Evolutionary conservation across 1,140 invertebrate species (phyloP).

Genomic region (Megalonaias nervosa): DNA sequence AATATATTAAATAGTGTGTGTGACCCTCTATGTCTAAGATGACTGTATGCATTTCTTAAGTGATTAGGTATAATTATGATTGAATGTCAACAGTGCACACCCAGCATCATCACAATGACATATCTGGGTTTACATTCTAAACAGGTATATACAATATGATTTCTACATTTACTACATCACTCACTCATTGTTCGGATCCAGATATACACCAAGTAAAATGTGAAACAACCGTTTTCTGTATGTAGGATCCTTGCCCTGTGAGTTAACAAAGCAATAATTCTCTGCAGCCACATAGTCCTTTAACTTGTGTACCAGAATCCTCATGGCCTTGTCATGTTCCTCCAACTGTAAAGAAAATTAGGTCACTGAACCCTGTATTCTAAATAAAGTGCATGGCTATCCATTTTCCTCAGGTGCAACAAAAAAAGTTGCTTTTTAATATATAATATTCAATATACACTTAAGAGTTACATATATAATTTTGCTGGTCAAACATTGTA

Average conservation of each 20-base stretch:
- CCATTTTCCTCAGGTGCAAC: too few relatives aligned
- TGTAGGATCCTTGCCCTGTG: slow-evolving; percentile 63
- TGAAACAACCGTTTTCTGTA: slow-evolving; percentile 71
- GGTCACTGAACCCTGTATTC: too few relatives aligned
- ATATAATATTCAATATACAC: too few relatives aligned
- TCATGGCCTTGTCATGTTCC: slow-evolving; percentile 75
- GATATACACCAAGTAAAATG: slow-evolving; percentile 72
- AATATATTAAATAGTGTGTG: neutral
- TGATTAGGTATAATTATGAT: neutral
- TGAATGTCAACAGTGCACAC: neutral
- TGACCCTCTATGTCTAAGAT: neutral
- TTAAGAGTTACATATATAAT: too few relatives aligned
- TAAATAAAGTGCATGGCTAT: too few relatives aligned
- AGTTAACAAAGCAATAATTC: slow-evolving; percentile 73
- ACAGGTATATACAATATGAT: neutral
- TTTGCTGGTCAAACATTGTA: too few relatives aligned
- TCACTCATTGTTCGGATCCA: slow-evolving; percentile 72
- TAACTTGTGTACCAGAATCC: slow-evolving; percentile 73
- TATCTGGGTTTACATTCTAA: neutral
- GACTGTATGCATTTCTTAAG: too few relatives aligned
- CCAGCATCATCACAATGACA: neutral
- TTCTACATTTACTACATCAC: slow-evolving; percentile 33
- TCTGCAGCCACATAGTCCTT: slow-evolving; percentile 73
- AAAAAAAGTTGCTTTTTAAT: too few relatives aligned
- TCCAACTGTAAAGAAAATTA: slow-evolving; percentile 67